Base-by-base conservation (phyloP, 2,888 invertebrate genomes). In the Pristionchus fissidentatus region DNA sequence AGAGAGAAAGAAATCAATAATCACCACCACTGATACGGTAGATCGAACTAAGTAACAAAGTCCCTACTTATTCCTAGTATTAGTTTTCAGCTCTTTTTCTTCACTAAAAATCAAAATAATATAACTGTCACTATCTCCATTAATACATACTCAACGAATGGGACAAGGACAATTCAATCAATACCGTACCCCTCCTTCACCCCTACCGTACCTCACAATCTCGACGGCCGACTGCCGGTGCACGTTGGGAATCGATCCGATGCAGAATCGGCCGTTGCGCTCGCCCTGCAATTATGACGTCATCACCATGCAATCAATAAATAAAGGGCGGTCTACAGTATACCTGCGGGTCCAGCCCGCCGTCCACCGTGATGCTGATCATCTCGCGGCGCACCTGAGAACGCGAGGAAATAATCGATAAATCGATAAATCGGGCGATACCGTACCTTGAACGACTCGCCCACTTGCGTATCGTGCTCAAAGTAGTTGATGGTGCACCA, bases 401-500 rank as follows among this genome's bases (percentile, higher is more conserved):
- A n/a, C n/a, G n/a, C n/a, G n/a, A n/a, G n/a, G n/a, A n/a, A n/a
- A n/a, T n/a, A n/a, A 75, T 3, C 1, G 4, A 77, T 77, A 29
- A 49, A 77, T 77, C 22, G 49, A 49, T 46, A 15, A 7, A 35
- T 49, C 22, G n/a, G 35, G 10, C 35, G 13, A 70, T 29, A 77
- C 32, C 32, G 3, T 77, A 94, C 94, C 89, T 94, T 95, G 88
- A 94, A 95, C 3, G 94, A 94, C 90, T 95, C 94, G 1, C 95
- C 95, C 81, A 97, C 97, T 94, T 99, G 99, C 41, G 97, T 97
- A 93, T 99, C 99, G 86, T 98, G 93, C 93, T 99, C 99, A 93
- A 98, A 99, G 93, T 99, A 99, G 0, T 97, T 97, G 80, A 99
- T 97, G 0, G 98, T 97, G 93, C 99, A 99, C 99, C 99, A 99